Evolutionary conservation across 2,797 vertebrate genomes (phyloP), one percentile per base, ranked within the genome.

Genomic region (Xiphophorus birchmanni): DNA sequence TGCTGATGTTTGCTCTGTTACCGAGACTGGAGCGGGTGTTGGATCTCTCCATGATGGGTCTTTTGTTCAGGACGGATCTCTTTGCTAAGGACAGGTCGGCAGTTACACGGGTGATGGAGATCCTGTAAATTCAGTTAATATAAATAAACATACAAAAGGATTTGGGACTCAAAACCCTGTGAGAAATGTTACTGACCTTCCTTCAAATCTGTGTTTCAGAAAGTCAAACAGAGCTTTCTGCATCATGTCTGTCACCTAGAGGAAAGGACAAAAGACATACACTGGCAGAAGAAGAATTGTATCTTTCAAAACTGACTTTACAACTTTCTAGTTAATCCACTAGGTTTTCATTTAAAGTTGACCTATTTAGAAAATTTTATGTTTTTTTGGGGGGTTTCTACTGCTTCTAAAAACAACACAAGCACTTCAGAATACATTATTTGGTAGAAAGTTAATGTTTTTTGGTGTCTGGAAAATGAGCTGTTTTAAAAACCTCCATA

Each of bases 201-300:
- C 98, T 11, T 99, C 98, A 81, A 99, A 99, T 92, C 97, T 96
- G 94, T 99, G 98, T 96, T 99, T 99, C 85, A 99, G 94, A 93
- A 99, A 99, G 94, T 99, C 98, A 77, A 99, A 99, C 76, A 99
- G 97, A 54, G 98, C 98, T 95, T 99, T 99, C 96, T 99, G 98
- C 98, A 99, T 99, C 98, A 99, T 99, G 87, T 99, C 98, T 11
- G 98, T 99, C 91, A 98, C 98, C 98, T 99, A 77, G 6, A 50
- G 48, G n/a, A 8, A 74, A 77, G 4, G 15, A 75, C 42, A 69
- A 78, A 77, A 5, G 17, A 71, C 42, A 63, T 0, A 72, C 5
- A 42, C 23, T 47, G 48, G 21, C n/a, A 17, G 44, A 42, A 76
- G 54, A 60, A 60, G 42, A n/a, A 54, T 0, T 74, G 35, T 11